Evolutionary conservation across 2,113 vertebrate species (phyloP).

Genomic region (Azemiops feae): DNA sequence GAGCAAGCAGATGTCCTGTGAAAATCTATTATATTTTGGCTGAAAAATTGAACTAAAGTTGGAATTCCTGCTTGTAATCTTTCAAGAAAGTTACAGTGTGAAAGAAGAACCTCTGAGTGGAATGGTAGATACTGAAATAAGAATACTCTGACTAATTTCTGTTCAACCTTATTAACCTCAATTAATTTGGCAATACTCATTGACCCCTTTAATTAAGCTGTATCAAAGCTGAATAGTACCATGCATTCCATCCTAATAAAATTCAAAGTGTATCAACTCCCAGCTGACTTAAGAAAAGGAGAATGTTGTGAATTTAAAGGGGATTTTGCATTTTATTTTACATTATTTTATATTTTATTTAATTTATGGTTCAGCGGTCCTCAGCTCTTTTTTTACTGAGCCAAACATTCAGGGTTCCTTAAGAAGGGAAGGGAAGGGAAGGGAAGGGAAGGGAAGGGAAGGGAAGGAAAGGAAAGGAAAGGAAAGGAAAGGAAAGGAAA

Average conservation of each 20-base stretch:
- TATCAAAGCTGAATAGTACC: neutral
- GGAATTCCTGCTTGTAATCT: neutral
- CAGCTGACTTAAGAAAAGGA: neutral
- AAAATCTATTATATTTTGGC: neutral
- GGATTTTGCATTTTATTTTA: neutral
- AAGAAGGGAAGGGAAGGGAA: neutral
- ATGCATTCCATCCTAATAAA: neutral
- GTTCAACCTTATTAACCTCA: neutral
- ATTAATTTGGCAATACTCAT: neutral
- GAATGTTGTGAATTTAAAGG: neutral
- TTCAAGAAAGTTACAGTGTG: neutral
- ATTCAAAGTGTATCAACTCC: neutral
- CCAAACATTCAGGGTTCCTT: neutral
- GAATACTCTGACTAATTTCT: neutral
- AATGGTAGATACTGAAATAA: neutral
- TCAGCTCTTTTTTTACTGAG: neutral
- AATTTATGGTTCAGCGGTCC: neutral
- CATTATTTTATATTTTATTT: neutral
- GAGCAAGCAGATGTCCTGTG: neutral
- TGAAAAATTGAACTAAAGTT: neutral
- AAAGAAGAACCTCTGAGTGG: neutral
- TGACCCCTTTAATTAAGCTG: neutral
- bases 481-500: too few species aligned
- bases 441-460: neutral
- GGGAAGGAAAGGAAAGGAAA: neutral